Base-by-base conservation (phyloP, 2,113 vertebrate species). In the Myiozetetes cayanensis region DNA sequence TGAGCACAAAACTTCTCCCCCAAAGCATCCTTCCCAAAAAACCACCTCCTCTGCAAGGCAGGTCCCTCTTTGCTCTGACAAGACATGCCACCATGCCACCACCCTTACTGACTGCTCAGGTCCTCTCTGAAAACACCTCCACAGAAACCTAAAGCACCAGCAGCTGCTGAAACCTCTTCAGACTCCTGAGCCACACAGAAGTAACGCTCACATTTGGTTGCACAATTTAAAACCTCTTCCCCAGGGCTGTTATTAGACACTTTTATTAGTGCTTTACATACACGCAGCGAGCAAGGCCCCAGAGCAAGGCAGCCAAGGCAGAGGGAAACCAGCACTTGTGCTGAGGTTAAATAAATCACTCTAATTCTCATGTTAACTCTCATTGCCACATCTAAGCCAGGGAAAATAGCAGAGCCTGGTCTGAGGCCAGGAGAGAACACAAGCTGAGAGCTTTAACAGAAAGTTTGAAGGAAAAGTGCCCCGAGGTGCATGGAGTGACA, bases 271-370 rank as follows among this genome's bases (percentile, higher is more conserved):
- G 41, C 70, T 93, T 77, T 81, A 82, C 31, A 35, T 22, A 67
- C 8, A 49, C 15, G 22, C 87, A 91, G 70, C 5, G 41, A 86
- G 58, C 46, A 77, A 66, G 59, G 80, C 76, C 72, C 18, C 73
- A 53, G 67, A 80, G 59, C 17, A 37, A 70, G 72, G 76, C 78
- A 83, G 66, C 74, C 81, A 79, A 79, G 52, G 59, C 52, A 81
- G 49, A 72, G 27, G 55, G 82, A 85, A 72, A 77, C 0, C 30
- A 77, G 59, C 24, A 30, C 33, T 86, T 55, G 53, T 49, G 35
- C 86, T 85, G 37, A 33, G 58, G 15, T 87, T 85, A 44, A 96
- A 89, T 91, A 91, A 96, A 94, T 94, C 96, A 90, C 50, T 52
- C 28, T 18, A 85, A 85, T 96, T 96, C 74, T 71, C 78, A 62